Evolutionary conservation across 2,888 invertebrate genomes (phyloP), one percentile per base, ranked within the genome.

Genomic region (Mactromeris polynyma): DNA sequence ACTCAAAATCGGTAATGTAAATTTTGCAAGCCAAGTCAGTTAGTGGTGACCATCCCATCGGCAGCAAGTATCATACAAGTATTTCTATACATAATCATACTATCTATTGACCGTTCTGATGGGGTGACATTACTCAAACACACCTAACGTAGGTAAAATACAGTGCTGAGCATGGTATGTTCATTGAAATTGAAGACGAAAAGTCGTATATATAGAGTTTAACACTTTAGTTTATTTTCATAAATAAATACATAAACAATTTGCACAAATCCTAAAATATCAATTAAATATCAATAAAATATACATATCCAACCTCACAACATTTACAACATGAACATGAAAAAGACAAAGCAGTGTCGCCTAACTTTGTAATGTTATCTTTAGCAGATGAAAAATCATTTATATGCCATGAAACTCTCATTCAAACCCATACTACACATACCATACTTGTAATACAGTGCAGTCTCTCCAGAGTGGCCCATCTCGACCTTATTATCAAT

Each of bases 201-300:
- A 64, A 64, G 11, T 26, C 7, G 26, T 26, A 58, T 6, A 26
- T 3, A 9, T 26, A 4, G n/a, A 1, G 26, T 64, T 73, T 33
- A 36, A 11, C 33, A 1, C 36, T 36, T 73, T 36, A 6, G 19
- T 73, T 73, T 73, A 36, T 73, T 58, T 33, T 73, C 73, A 73
- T 73, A 73, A 73, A 73, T 73, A 73, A 73, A 73, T 73, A 73
- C 73, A 73, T 73, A 33, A 73, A 73, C 73, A 73, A 33, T 73
- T 73, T 73, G 36, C 36, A 73, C 36, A 73, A 73, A 36, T 36
- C 73, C 73, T 36, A 11, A 73, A 33, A 19, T 36, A 73, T 73
- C 2, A 73, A 36, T 73, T 73, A 73, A 73, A 73, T 73, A 73
- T 73, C 73, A 73, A 73, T 73, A 33, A 33, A 73, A 73, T 73